Evolutionary conservation across 2,888 invertebrate genomes (phyloP).

Genomic region (Antheraea assamensis): DNA sequence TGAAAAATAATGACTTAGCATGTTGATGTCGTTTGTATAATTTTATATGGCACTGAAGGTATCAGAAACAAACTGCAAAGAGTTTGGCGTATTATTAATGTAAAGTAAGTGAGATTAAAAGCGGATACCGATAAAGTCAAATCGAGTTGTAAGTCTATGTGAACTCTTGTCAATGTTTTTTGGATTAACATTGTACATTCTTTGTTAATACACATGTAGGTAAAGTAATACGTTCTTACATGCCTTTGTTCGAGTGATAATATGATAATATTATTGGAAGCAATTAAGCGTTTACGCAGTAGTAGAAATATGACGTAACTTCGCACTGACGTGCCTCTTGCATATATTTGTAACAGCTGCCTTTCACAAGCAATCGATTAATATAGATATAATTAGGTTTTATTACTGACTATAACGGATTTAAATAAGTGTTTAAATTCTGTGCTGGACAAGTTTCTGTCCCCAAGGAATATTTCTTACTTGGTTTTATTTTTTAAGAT

Average conservation of each 20-base stretch:
- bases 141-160: not conserved
- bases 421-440: not conserved
- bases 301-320: not conserved
- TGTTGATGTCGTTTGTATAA: not conserved
- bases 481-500: too few relatives aligned
- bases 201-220: not conserved
- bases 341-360: not conserved
- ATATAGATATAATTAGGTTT: not conserved
- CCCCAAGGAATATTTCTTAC: too few relatives aligned
- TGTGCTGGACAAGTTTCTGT: not conserved
- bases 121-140: not conserved
- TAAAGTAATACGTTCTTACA: not conserved
- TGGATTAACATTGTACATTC: not conserved
- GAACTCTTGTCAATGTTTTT: not conserved
- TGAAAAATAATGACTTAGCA: not conserved
- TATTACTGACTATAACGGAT: not conserved
- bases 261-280: slow-evolving; percentile 1
- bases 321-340: not conserved
- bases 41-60: not conserved
- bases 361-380: not conserved
- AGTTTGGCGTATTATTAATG: not conserved
- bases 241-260: not conserved
- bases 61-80: not conserved
- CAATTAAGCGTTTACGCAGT: slow-evolving; percentile 3
- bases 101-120: not conserved